Conservation (phyloP, 2,888 invertebrate species). For the Lissonota sp. region DNA sequence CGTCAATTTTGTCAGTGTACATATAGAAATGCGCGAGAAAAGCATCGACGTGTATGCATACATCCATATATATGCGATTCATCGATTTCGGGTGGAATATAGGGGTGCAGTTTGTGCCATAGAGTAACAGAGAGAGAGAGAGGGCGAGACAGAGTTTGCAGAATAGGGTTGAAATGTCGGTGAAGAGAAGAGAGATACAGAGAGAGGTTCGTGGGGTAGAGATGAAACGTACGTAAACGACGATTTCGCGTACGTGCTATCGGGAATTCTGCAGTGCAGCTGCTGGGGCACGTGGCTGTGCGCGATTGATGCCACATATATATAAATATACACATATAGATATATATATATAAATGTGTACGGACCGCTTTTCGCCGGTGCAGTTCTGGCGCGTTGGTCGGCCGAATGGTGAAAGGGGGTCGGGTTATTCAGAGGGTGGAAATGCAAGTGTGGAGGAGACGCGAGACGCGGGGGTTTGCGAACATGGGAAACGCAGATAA, state of each 20-base stretch:
- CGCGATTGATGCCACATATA: conserved; percentile 64
- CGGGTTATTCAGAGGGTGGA: conserved; percentile 37
- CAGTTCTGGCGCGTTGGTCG: conserved; percentile 51
- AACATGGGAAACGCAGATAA: conserved; percentile 82
- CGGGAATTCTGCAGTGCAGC: conserved; percentile 80
- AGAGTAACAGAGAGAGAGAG: no score
- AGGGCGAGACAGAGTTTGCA: conserved; percentile 6
- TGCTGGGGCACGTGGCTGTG: conserved; percentile 72
- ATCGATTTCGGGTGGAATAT: conserved; percentile 22
- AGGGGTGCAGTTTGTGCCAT: conserved; percentile 16
- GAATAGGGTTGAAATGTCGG: conserved; percentile 30
- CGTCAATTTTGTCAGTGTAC: conserved; percentile 43
- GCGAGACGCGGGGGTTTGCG: conserved; percentile 66
- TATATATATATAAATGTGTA: conserved; percentile 35
- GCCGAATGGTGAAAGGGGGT: conserved; percentile 30
- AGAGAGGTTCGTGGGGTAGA: conserved; percentile 20
- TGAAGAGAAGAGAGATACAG: conserved; percentile 20
- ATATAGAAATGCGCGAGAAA: conserved; percentile 37
- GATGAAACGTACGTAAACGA: conserved; percentile 71
- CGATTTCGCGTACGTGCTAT: conserved; percentile 74
- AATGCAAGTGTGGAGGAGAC: conserved; percentile 48
- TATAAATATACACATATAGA: not conserved
- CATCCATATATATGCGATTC: not conserved
- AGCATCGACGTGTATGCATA: conserved; percentile 28
- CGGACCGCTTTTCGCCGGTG: conserved; percentile 48